Evolutionary conservation across 2,797 vertebrate species (phyloP).

Genomic region (Eulemur mongoz): DNA sequence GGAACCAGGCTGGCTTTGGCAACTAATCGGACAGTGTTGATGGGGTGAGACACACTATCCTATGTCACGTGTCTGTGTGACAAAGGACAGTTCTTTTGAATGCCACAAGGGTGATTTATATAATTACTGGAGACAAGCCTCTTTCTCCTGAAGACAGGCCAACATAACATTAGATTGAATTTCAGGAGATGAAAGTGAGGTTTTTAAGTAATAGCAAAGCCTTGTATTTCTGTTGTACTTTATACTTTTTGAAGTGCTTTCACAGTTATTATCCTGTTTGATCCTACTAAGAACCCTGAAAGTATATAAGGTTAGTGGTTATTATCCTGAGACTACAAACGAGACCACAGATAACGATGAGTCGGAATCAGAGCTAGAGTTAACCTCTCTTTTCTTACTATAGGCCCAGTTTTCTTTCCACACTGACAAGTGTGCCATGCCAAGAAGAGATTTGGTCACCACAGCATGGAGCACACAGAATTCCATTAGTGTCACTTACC

Average conservation of each 20-base stretch:
- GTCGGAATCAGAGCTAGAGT: background rate
- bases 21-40: background rate
- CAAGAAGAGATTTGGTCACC: background rate
- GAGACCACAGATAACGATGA: background rate
- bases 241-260: constrained; percentile 55
- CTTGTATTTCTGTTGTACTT: constrained; percentile 43
- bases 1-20: background rate
- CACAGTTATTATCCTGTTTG: constrained; percentile 42
- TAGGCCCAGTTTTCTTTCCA: background rate
- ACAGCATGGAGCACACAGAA: background rate
- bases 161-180: constrained; percentile 29
- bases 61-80: background rate
- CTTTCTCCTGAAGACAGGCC: constrained; percentile 16
- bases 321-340: background rate
- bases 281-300: constrained; percentile 50
- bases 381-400: background rate
- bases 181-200: constrained; percentile 50
- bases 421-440: background rate
- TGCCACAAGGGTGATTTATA: background rate
- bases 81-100: background rate
- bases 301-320: background rate
- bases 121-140: background rate
- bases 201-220: constrained; percentile 45
- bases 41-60: background rate
- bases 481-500: background rate